Evolutionary conservation across 92 coral and sea anemone species (phyloP).

Genomic region (Phenganax subtilis): DNA sequence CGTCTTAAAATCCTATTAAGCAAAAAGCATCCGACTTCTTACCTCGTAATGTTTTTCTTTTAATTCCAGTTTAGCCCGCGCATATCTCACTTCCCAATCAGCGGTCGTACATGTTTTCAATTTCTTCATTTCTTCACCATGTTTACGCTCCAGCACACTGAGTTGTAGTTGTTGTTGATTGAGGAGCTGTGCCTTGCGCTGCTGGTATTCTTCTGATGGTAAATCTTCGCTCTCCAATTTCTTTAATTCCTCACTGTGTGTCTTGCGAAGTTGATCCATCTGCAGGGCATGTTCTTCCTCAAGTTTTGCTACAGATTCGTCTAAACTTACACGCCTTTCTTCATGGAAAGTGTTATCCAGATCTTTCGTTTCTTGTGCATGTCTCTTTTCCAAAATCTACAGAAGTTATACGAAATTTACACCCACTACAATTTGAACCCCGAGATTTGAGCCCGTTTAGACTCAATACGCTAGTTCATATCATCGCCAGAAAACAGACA

Average conservation of each 20-base stretch:
- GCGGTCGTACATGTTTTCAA: conserved; percentile 79
- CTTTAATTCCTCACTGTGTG: conserved; percentile 67
- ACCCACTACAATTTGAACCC: neutral
- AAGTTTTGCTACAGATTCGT: conserved; percentile 89
- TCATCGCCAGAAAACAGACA: neutral
- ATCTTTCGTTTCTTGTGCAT: conserved; percentile 80
- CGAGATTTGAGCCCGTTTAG: too few relatives aligned
- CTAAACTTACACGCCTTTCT: conserved; percentile 88
- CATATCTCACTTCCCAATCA: conserved; percentile 98
- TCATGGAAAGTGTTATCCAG: conserved; percentile 85
- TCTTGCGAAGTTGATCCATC: conserved; percentile 67
- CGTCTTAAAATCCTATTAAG: neutral
- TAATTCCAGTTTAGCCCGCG: conserved; percentile 89
- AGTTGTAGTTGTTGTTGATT: conserved; percentile 86
- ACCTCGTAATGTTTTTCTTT: conserved; percentile 98
- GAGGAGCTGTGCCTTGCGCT: conserved; percentile 78
- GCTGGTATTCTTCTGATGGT: conserved; percentile 74
- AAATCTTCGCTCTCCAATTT: conserved; percentile 66
- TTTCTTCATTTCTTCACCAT: conserved; percentile 73
- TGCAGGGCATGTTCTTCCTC: conserved; percentile 84
- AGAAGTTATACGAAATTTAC: neutral
- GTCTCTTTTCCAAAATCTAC: conserved; percentile 88
- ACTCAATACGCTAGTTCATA: neutral
- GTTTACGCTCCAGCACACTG: conserved; percentile 85
- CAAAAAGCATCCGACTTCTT: conserved; percentile 8